Evolutionary conservation across 2,113 vertebrate species (phyloP), one percentile per base, ranked within the genome.

Genomic region (Psephotus haematonotus): DNA sequence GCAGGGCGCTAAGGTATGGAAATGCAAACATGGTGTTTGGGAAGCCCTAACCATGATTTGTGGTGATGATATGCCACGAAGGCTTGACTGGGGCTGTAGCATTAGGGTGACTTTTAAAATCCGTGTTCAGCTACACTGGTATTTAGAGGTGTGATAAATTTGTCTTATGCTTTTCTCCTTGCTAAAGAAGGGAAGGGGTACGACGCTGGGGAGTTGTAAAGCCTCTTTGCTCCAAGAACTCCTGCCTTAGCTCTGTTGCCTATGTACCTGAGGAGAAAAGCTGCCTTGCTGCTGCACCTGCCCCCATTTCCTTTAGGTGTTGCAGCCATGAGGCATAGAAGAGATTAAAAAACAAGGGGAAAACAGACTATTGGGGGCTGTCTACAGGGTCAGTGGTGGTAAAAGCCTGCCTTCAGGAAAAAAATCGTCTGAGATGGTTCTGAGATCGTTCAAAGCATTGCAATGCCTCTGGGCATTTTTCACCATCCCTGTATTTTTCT

Each of bases 61-160:
- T 63, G 70, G 70, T 25, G 63, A 37, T 43, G 86, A 9, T 72
- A 84, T 24, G 39, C 69, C 52, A n/a, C 9, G 2, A 19, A 82
- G 43, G 60, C 64, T 9, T 1, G 10, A 37, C 6, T 15, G 84
- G 68, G 75, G 72, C 64, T 82, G 72, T 23, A 93, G 71, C 72
- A n/a, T 52, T 46, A 35, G 2, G 2, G 55, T 94, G 92, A 81
- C 88, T 96, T 95, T 90, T 95, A 70, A 86, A 96, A 83, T 16
- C 79, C 5, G 1, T 22, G 71, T 88, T 93, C 93, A 68, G 75
- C 79, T 63, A 49, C 0, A 1, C 68, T 88, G 94, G 76, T 94
- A 92, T 94, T 96, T 88, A 90, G 85, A 83, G 46, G 46, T 2
- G 7, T 85, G 88, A 95, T 94, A 94, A 95, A 95, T 94, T 88